phyloP scores from a whole-genome alignment of 2,888 invertebrate genomes.

The Lepidochitona cinerea region DNA sequence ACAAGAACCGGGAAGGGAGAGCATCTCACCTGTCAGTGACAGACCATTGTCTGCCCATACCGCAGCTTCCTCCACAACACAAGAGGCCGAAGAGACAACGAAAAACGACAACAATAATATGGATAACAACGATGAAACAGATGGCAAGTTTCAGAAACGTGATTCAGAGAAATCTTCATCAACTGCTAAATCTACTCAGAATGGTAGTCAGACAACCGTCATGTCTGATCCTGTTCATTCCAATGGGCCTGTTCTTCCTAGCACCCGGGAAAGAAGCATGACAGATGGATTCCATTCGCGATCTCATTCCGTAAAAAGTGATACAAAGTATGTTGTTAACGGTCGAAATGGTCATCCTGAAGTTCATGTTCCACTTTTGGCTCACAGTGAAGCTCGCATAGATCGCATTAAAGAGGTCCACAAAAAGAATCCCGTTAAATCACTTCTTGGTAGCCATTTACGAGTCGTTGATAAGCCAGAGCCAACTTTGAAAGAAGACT shows the following conservation, averaged over 20 bases:
- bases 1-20: constrained; percentile 18
- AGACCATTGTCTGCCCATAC: background rate
- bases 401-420: background rate
- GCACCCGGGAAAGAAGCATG: background rate
- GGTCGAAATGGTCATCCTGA: background rate
- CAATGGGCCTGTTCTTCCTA: background rate
- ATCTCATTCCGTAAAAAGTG: background rate
- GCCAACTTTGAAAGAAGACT: constrained; percentile 49
- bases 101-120: background rate
- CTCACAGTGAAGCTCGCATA: background rate
- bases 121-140: background rate
- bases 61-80: background rate
- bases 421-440: background rate
- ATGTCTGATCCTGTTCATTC: background rate
- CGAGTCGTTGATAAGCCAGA: background rate
- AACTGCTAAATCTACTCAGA: background rate
- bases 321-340: background rate
- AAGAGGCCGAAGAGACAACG: background rate
- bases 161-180: background rate
- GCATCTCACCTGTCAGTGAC: background rate
- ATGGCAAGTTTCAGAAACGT: background rate
- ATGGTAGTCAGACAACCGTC: background rate
- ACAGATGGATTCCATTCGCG: background rate
- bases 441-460: background rate
- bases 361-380: background rate